Percentiles rank a stretch among this genome's conserved stretches.
phyloP scores from a whole-genome alignment of 2,888 invertebrate species.

The Andrena minutula region DNA sequence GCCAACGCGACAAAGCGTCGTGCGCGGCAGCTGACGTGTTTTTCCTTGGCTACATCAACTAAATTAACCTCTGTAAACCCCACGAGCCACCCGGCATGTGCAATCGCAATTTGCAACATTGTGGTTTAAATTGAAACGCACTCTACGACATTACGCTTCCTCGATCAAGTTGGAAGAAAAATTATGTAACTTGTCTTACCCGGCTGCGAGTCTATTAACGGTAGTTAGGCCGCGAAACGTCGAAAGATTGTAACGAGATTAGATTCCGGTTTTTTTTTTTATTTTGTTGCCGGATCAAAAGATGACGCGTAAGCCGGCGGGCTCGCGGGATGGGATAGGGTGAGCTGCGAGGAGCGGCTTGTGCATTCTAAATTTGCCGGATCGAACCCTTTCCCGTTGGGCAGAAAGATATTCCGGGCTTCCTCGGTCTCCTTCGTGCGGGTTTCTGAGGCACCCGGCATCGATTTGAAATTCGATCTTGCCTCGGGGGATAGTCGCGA shows the following conservation, averaged over 20 bases:
- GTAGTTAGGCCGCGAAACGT: conserved; percentile 13
- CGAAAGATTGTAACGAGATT: conserved; percentile 6
- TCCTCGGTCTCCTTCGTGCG: conserved; percentile 45
- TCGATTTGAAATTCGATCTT: conserved; percentile 69
- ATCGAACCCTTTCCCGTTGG: conserved; percentile 30
- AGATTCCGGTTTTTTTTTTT: not conserved
- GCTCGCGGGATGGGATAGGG: not conserved
- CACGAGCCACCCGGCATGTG: conserved; percentile 14
- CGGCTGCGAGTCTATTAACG: conserved; percentile 12
- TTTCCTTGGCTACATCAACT: conserved; percentile 59
- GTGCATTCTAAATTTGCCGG: conserved; percentile 23
- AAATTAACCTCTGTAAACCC: conserved; percentile 62
- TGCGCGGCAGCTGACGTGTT: conserved; percentile 52
- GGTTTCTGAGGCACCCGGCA: conserved; percentile 33
- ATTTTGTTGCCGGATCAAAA: not conserved
- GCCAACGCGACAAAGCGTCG: conserved; percentile 34
- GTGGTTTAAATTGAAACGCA: conserved; percentile 65
- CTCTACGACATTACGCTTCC: conserved; percentile 21
- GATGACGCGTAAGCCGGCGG: not conserved
- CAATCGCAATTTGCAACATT: conserved; percentile 55
- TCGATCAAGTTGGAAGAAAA: conserved; percentile 29
- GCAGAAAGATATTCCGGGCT: conserved; percentile 45
- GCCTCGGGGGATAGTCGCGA: conserved; percentile 49
- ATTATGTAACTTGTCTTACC: conserved; percentile 57
- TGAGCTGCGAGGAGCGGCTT: not conserved